Evolutionary conservation across 2,797 vertebrate species (phyloP).

Genomic region (Sebastes steindachneri): DNA sequence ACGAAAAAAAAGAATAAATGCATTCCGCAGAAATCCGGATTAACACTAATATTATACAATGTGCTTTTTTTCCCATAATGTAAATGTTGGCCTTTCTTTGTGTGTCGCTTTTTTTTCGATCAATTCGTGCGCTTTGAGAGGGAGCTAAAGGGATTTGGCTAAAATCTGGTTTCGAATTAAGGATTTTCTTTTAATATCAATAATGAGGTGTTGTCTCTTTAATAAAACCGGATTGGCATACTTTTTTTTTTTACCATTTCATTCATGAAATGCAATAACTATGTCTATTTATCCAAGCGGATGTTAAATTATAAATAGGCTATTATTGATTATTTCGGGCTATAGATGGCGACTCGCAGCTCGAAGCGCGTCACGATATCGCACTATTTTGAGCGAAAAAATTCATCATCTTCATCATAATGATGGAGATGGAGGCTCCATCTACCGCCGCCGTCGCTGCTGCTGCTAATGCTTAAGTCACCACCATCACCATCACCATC

Average conservation of each 20-base stretch:
- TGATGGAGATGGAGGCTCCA: conserved; percentile 57
- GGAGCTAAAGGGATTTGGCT: conserved; percentile 35
- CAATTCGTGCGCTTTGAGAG: conserved; percentile 38
- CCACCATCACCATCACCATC: conserved; percentile 55
- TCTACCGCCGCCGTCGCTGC: conserved; percentile 24
- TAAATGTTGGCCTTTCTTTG: conserved; percentile 49
- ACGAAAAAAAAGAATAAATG: conserved; percentile 35
- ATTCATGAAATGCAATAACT: conserved; percentile 43
- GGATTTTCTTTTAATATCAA: conserved; percentile 2
- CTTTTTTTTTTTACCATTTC: conserved; percentile 13
- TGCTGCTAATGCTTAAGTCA: conserved; percentile 63
- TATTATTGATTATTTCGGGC: conserved; percentile 58
- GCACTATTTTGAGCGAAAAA: conserved; percentile 57
- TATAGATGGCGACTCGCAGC: conserved; percentile 33
- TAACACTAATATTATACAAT: not conserved
- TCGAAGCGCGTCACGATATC: conserved; percentile 53
- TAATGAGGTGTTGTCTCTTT: not conserved
- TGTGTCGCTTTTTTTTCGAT: conserved; percentile 18
- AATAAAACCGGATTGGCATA: conserved; percentile 23
- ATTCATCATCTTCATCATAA: conserved; percentile 69
- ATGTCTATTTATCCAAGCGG: conserved; percentile 3
- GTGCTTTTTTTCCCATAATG: conserved; percentile 10
- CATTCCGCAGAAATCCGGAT: conserved; percentile 33
- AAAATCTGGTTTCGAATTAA: conserved; percentile 40
- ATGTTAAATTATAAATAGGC: conserved; percentile 52